Conservation (phyloP, 2,113 vertebrate species). For the Cyanoderma ruficeps region DNA sequence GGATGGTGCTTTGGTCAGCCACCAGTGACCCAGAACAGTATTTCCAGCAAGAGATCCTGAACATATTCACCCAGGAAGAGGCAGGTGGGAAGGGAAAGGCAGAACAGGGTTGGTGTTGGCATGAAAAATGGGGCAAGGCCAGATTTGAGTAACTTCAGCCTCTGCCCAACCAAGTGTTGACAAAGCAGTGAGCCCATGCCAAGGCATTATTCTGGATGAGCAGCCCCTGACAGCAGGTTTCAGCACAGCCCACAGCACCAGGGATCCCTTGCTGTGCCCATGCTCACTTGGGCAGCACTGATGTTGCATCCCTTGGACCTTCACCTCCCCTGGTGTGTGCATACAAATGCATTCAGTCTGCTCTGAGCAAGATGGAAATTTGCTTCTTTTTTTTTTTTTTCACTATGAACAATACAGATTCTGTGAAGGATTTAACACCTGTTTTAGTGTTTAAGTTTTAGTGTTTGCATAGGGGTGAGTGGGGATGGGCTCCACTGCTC, state of each 20-base stretch:
- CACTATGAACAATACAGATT: background rate
- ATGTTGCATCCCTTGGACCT: background rate
- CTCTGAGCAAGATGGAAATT: background rate
- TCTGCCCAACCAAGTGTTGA: background rate
- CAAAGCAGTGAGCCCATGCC: background rate
- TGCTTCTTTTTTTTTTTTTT: background rate
- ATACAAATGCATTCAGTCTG: fast-evolving
- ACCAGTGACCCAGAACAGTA: background rate
- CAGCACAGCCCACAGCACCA: background rate
- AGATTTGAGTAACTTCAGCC: background rate
- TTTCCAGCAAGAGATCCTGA: background rate
- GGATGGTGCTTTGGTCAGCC: background rate
- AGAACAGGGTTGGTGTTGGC: background rate
- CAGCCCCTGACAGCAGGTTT: background rate
- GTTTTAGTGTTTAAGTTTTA: background rate
- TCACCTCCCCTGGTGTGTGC: background rate
- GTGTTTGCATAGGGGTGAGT: background rate
- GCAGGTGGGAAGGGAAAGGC: background rate
- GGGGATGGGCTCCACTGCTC: background rate
- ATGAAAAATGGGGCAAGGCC: slow-evolving; percentile 3
- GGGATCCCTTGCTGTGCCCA: background rate
- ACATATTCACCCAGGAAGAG: fast-evolving
- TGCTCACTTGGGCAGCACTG: background rate
- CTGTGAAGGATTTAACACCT: background rate
- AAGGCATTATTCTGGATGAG: background rate